Conservation (phyloP, 2,113 vertebrate genomes). For the Channa argus region DNA sequence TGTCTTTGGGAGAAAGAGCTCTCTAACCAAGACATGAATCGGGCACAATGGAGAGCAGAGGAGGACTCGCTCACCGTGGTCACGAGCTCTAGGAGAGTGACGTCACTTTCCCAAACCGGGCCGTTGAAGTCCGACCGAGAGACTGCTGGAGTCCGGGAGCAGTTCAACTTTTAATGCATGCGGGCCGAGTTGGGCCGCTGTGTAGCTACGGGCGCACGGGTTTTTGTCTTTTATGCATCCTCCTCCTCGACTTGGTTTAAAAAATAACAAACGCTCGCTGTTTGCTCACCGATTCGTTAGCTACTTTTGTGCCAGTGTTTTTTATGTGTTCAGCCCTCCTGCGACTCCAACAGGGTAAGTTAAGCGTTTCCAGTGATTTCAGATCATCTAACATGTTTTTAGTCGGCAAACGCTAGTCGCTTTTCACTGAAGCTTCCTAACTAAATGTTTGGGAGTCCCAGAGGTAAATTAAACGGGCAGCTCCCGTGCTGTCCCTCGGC, state of each 20-base stretch:
- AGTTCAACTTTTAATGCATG: conserved; percentile 71
- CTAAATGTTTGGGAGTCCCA: background rate
- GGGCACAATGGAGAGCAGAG: conserved; percentile 51
- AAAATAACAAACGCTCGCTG: conserved; percentile 18
- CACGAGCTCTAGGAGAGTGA: conserved; percentile 72
- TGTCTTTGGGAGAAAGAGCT: conserved; percentile 35
- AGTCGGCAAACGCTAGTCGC: too few relatives aligned
- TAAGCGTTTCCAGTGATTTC: conserved; percentile 29
- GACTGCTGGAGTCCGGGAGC: conserved; percentile 47
- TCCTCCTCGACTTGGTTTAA: conserved; percentile 15
- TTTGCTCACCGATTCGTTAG: conserved; percentile 25
- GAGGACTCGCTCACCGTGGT: conserved; percentile 46
- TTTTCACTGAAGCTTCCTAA: background rate
- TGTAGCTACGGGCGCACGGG: conserved; percentile 14
- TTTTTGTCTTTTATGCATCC: conserved; percentile 25
- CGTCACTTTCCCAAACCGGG: conserved; percentile 79
- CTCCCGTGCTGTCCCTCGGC: background rate
- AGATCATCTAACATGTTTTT: background rate
- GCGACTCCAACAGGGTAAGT: conserved; percentile 69
- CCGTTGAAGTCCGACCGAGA: conserved; percentile 53
- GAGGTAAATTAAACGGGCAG: conserved; percentile 5
- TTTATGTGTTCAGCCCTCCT: conserved; percentile 35
- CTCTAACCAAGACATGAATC: conserved; percentile 59
- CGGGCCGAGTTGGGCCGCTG: conserved; percentile 47
- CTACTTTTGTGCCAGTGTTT: conserved; percentile 30